These are phyloP conservation scores for Brienomyrus brachyistius DNA, from an alignment of 2,113 vertebrate species.

Conservation along the genomic window DNA sequence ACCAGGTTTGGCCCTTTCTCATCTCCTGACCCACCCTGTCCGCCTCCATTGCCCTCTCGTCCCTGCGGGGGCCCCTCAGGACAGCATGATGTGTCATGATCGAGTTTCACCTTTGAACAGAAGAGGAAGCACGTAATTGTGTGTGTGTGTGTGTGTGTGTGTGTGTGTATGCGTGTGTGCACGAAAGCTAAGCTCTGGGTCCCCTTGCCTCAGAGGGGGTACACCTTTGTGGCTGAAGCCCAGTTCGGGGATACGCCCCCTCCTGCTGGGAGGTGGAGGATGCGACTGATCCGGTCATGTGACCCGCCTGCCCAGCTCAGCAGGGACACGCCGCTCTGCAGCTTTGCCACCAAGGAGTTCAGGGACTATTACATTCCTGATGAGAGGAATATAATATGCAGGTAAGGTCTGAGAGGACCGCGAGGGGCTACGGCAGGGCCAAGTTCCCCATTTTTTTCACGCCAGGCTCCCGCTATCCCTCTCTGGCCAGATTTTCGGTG, in stretches of 20 bases:
- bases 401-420: slow-evolving; percentile 54
- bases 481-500: slow-evolving; percentile 60
- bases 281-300: slow-evolving; percentile 68
- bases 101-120: background rate
- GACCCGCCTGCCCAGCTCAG: slow-evolving; percentile 60
- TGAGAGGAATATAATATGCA: slow-evolving; percentile 70
- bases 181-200: background rate
- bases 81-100: background rate
- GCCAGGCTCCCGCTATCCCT: background rate
- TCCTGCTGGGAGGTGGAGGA: slow-evolving; percentile 61
- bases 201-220: slow-evolving; percentile 65
- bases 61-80: background rate
- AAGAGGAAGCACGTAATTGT: background rate
- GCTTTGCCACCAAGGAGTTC: slow-evolving; percentile 69
- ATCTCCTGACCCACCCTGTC: background rate
- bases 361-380: slow-evolving; percentile 78
- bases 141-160: slow-evolving; percentile 24
- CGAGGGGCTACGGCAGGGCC: background rate
- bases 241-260: slow-evolving; percentile 45
- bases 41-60: background rate
- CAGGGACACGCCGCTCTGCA: slow-evolving; percentile 50
- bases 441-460: background rate
- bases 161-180: background rate
- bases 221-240: slow-evolving; percentile 79
- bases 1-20: slow-evolving; percentile 65